Conservation (phyloP, 1,140 invertebrate genomes). For the Papilio machaon region DNA sequence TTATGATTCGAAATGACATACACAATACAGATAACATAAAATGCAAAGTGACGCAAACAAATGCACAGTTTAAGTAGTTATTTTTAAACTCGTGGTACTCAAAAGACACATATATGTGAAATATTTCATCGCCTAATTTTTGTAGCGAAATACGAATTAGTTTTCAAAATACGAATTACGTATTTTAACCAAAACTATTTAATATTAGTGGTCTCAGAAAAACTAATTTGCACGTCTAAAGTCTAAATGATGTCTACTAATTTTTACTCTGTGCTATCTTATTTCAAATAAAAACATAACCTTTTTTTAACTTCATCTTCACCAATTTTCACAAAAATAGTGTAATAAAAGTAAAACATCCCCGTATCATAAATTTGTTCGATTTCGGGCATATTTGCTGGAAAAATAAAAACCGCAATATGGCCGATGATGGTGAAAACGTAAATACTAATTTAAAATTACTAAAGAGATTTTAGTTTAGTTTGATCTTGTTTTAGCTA, state of each 20-base stretch:
- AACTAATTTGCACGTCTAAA: too few species aligned
- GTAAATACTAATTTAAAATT: slow-evolving; percentile 51
- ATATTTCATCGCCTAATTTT: not conserved
- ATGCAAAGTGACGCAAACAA: not conserved
- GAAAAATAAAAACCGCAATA: slow-evolving; percentile 42
- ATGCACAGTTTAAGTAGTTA: not conserved
- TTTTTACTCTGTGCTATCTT: not conserved
- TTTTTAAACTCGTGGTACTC: not conserved
- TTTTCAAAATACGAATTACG: not conserved
- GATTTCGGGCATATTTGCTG: not conserved
- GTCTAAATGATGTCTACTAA: not conserved
- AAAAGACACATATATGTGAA: not conserved
- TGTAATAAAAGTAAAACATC: not conserved
- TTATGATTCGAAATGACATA: slow-evolving; percentile 9
- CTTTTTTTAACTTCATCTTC: not conserved
- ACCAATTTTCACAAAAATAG: not conserved
- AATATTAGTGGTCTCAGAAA: too few species aligned
- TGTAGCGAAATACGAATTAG: not conserved
- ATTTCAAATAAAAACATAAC: slow-evolving; percentile 28
- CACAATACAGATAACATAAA: not conserved
- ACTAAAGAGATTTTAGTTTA: not conserved
- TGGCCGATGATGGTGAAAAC: slow-evolving; percentile 76
- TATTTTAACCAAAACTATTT: not conserved
- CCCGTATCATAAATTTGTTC: not conserved
- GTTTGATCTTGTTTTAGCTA: not conserved